These are phyloP conservation scores for Prosapia bicincta DNA, from an alignment of 2,888 invertebrate genomes.

Conservation along the genomic window DNA sequence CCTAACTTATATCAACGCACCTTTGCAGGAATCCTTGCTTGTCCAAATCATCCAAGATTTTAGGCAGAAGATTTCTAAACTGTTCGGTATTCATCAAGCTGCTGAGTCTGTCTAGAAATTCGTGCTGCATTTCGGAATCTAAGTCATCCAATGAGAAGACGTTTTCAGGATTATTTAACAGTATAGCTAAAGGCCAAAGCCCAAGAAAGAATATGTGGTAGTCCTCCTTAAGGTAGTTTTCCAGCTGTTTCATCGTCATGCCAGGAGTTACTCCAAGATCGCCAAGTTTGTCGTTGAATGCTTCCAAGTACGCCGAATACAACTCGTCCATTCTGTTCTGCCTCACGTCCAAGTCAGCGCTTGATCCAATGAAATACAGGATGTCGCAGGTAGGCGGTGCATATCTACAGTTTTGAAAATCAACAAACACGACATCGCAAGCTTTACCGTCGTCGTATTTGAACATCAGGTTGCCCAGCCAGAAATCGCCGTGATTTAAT, in stretches of 20 bases:
- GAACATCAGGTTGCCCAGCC: neutral
- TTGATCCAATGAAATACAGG: neutral
- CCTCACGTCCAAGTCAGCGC: neutral
- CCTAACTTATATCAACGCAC: too few species aligned
- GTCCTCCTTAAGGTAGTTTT: neutral
- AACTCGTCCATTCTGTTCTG: neutral
- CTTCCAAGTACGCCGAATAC: neutral
- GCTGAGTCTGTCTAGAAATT: neutral
- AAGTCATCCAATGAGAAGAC: neutral
- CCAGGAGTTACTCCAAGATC: neutral
- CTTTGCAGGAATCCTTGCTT: neutral
- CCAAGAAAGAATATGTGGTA: neutral
- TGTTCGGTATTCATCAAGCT: neutral
- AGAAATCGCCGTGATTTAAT: neutral
- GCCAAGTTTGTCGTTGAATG: neutral
- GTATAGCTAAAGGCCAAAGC: neutral
- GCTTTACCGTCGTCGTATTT: neutral
- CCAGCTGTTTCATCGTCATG: neutral
- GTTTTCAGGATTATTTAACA: neutral
- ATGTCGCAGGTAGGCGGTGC: neutral
- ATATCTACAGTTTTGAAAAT: neutral
- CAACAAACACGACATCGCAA: neutral
- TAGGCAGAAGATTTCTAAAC: neutral
- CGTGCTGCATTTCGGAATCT: neutral
- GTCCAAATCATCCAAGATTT: neutral